Evolutionary conservation across 1,140 invertebrate species (phyloP), one percentile per base, ranked within the genome.

Genomic region (Calosoma granatense): DNA sequence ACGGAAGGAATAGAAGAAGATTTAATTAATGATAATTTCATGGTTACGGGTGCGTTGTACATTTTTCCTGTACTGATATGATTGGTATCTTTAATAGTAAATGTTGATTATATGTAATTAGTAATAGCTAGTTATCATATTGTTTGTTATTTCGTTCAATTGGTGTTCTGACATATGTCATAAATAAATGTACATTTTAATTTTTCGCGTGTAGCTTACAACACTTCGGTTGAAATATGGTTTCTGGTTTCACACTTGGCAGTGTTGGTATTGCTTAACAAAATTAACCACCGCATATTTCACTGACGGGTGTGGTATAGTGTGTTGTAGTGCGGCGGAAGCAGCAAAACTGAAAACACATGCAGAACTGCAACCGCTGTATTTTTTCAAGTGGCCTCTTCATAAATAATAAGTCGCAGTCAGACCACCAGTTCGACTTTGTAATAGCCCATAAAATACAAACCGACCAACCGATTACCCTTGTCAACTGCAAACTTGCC

Each of bases 331-430:
- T n/a, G n/a, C n/a, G 41, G 41, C 41, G 41, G 41, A 47, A 47
- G 17, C 41, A 17, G 6, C 41, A 11, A 3, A 47, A 47, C 9
- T 17, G 15, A 47, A 47, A 47, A 47, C 41, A 47, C 41, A 47
- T 47, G 41, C 41, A 47, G 41, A 47, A 47, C 41, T 17, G 41
- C 41, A 47, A 9, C 41, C 3, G 6, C 15, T 12, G 17, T 47
- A 47, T 47, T 47, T 47, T 47, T 47, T 47, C 41, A 47, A 47
- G 41, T 47, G 41, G 41, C 41, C 41, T 12, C 9, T 17, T 47
- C 41, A 47, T 47, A 47, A 47, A 47, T 47, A 47, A 47, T 47
- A 47, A 47, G 41, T 4, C 3, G 41, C 41, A 17, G 41, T 12
- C 41, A 6, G 17, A 47, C 41, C 6, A 11, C 17, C 17, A 47